Conservation (phyloP, 2,797 vertebrate genomes). For the Astyanax mexicanus region DNA sequence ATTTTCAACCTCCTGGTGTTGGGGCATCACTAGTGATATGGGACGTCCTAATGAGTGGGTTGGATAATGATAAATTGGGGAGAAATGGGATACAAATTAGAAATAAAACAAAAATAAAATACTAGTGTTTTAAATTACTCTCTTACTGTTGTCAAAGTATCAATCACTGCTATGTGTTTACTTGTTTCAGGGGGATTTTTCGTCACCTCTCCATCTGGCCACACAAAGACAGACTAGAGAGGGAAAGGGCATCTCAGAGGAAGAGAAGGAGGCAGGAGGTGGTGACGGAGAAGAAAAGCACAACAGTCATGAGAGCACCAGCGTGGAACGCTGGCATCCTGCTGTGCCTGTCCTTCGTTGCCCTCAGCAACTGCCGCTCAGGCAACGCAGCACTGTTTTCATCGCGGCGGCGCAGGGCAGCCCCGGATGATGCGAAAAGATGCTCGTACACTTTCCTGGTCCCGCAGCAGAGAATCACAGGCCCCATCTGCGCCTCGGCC, state of each 20-base stretch:
- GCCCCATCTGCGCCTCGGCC: conserved; percentile 94
- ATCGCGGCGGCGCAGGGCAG: conserved; percentile 69
- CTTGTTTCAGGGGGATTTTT: conserved; percentile 32
- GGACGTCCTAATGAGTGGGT: no score
- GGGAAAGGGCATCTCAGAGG: neutral
- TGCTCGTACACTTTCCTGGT: conserved; percentile 97
- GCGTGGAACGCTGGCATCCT: conserved; percentile 83
- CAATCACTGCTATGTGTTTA: neutral
- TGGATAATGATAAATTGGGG: no score
- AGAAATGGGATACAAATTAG: no score
- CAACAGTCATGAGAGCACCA: conserved; percentile 82
- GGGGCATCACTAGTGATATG: no score
- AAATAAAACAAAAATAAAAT: no score
- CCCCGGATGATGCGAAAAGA: conserved; percentile 78
- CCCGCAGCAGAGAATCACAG: conserved; percentile 95
- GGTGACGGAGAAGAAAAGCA: conserved; percentile 17
- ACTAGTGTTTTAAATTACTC: neutral
- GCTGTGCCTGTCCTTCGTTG: conserved; percentile 80
- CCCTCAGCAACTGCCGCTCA: conserved; percentile 68
- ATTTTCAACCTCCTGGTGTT: no score
- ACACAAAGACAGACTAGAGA: neutral
- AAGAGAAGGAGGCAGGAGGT: neutral
- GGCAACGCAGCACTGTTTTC: conserved; percentile 73
- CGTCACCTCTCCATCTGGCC: neutral
- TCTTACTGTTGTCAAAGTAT: neutral